Evolutionary conservation across 2,113 vertebrate genomes (phyloP).

Genomic region (Labrus mixtus): DNA sequence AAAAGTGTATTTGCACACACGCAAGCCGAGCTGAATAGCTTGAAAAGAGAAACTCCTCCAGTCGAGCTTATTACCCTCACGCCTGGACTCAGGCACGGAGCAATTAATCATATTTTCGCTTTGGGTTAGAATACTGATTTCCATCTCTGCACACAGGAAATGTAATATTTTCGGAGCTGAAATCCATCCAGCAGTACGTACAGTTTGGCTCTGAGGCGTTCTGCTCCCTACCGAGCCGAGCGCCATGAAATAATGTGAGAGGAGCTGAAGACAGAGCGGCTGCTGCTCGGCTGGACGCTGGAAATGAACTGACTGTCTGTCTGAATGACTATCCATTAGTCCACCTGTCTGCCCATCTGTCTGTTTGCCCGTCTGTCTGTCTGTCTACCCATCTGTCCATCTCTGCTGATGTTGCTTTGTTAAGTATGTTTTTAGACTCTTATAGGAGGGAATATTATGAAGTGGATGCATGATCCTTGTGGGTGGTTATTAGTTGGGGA

Average conservation of each 20-base stretch:
- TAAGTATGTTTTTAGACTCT: neutral
- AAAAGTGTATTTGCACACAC: constrained; percentile 67
- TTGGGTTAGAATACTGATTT: constrained; percentile 83
- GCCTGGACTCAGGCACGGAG: constrained; percentile 70
- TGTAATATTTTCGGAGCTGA: constrained; percentile 71
- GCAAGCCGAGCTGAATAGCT: constrained; percentile 57
- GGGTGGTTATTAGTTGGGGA: too few species aligned
- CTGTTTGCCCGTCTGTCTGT: neutral
- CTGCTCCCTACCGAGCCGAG: constrained; percentile 50
- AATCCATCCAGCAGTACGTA: constrained; percentile 63
- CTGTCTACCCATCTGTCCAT: neutral
- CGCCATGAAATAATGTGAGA: constrained; percentile 56
- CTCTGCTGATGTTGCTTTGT: neutral
- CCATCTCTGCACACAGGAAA: constrained; percentile 72
- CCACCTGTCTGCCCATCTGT: neutral
- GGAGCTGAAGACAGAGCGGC: constrained; percentile 47
- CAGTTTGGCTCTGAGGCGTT: constrained; percentile 68
- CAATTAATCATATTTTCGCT: constrained; percentile 84
- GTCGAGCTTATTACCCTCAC: constrained; percentile 73
- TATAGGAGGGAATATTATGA: neutral
- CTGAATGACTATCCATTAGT: neutral
- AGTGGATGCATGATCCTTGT: neutral
- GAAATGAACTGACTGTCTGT: constrained; percentile 28
- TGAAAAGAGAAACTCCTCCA: constrained; percentile 71
- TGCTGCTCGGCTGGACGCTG: constrained; percentile 59